Evolutionary conservation across 2,797 vertebrate genomes (phyloP).

Genomic region (Molossus alvarezi): DNA sequence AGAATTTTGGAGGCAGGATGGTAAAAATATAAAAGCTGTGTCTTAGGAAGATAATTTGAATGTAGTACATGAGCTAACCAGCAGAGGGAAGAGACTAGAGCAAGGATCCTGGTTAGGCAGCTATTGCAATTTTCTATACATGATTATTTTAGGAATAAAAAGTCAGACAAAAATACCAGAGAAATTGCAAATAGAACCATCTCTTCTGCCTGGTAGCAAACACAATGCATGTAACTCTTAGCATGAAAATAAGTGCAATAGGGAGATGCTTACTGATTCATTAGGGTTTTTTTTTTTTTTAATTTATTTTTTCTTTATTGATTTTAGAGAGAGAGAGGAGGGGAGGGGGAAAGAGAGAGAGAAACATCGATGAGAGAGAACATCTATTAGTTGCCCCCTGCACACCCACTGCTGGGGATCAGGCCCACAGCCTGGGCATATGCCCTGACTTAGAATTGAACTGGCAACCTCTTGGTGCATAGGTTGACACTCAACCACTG

Average conservation of each 20-base stretch:
- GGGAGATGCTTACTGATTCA: neutral
- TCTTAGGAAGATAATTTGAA: neutral
- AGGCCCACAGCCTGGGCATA: no score
- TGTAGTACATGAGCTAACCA: neutral
- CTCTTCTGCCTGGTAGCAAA: neutral
- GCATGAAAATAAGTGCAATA: neutral
- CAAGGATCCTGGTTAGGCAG: neutral
- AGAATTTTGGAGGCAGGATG: neutral
- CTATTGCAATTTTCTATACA: neutral
- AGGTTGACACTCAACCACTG: no score
- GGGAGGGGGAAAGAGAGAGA: no score
- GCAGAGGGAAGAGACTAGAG: neutral
- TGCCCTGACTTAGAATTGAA: no score
- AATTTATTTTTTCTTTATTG: no score
- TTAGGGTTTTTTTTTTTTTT: neutral
- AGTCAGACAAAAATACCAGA: neutral
- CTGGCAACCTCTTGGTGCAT: no score
- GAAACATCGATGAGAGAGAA: no score
- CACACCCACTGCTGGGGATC: no score
- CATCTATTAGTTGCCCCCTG: no score
- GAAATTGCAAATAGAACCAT: neutral
- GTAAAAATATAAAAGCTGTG: neutral
- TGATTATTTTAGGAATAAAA: constrained; percentile 35
- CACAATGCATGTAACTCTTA: neutral
- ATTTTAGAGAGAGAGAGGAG: no score